Evolutionary conservation across 2,113 vertebrate genomes (phyloP).

Genomic region (Notothenia rossii): DNA sequence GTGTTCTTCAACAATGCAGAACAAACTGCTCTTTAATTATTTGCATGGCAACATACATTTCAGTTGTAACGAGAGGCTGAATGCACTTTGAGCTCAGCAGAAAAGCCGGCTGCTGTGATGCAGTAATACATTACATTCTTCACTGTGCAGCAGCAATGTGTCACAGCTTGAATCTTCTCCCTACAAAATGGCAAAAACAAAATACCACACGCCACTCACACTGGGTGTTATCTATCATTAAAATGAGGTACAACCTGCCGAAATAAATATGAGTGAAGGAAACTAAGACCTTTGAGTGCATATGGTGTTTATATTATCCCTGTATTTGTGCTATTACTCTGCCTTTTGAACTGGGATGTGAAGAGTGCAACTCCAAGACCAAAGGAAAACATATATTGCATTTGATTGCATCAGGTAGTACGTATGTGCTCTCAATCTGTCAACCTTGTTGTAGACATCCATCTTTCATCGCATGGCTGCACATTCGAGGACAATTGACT

Average conservation of each 20-base stretch:
- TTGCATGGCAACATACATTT: constrained; percentile 59
- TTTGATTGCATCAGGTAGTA: constrained; percentile 74
- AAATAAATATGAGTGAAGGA: constrained; percentile 8
- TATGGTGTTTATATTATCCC: not conserved
- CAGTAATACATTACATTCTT: constrained; percentile 35
- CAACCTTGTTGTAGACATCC: constrained; percentile 56
- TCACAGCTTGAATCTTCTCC: constrained; percentile 43
- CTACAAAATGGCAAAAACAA: constrained; percentile 38
- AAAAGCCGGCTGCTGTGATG: constrained; percentile 33
- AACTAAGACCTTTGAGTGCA: constrained; percentile 3
- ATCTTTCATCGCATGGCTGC: constrained; percentile 50
- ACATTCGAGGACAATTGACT: constrained; percentile 20
- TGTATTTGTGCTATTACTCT: constrained; percentile 25
- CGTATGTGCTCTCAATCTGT: constrained; percentile 75
- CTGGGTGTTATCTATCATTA: constrained; percentile 31
- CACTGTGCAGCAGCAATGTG: constrained; percentile 33
- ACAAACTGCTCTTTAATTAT: constrained; percentile 68
- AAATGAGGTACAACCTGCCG: not conserved
- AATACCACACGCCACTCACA: constrained; percentile 48
- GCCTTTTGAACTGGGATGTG: constrained; percentile 30
- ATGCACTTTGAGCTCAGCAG: constrained; percentile 32
- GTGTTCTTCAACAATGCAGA: constrained; percentile 37
- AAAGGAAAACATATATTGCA: constrained; percentile 53
- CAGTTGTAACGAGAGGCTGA: constrained; percentile 23
- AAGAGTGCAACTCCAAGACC: constrained; percentile 11